phyloP scores from a whole-genome alignment of 2,888 invertebrate species.

The Xestia ashworthii region DNA sequence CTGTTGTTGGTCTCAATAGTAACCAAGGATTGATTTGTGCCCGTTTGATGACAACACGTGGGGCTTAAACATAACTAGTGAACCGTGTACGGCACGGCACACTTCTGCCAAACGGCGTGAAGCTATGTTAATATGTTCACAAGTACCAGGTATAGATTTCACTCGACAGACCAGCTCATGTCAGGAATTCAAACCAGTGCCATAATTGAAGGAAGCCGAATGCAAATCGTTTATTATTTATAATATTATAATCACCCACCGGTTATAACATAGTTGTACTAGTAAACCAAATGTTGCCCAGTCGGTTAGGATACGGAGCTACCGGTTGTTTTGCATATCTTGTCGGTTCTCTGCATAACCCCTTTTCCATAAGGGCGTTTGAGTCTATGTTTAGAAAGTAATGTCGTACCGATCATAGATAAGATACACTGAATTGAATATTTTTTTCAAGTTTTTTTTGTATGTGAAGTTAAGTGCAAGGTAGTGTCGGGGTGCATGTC shows the following conservation, averaged over 20 bases:
- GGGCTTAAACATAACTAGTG: neutral
- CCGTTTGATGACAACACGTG: no score
- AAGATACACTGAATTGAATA: slow-evolving; percentile 5
- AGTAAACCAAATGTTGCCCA: slow-evolving; percentile 62
- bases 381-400: slow-evolving; percentile 61
- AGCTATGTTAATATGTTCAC: neutral
- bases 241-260: slow-evolving; percentile 79
- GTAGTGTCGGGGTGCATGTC: slow-evolving; percentile 23
- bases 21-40: no score
- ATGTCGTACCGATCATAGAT: slow-evolving; percentile 45
- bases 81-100: neutral
- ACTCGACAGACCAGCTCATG: slow-evolving; percentile 40
- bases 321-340: slow-evolving; percentile 71
- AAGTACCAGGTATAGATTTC: slow-evolving; percentile 38
- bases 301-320: slow-evolving; percentile 43
- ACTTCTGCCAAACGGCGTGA: neutral
- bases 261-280: slow-evolving; percentile 62
- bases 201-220: slow-evolving; percentile 78
- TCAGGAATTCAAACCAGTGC: slow-evolving; percentile 63
- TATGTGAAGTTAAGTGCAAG: neutral
- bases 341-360: slow-evolving; percentile 59
- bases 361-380: slow-evolving; percentile 62
- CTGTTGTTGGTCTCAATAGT: no score
- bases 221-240: slow-evolving; percentile 84
- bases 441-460: neutral